phyloP scores from a whole-genome alignment of 2,888 invertebrate genomes.

The Ariolimax columbianus region DNA sequence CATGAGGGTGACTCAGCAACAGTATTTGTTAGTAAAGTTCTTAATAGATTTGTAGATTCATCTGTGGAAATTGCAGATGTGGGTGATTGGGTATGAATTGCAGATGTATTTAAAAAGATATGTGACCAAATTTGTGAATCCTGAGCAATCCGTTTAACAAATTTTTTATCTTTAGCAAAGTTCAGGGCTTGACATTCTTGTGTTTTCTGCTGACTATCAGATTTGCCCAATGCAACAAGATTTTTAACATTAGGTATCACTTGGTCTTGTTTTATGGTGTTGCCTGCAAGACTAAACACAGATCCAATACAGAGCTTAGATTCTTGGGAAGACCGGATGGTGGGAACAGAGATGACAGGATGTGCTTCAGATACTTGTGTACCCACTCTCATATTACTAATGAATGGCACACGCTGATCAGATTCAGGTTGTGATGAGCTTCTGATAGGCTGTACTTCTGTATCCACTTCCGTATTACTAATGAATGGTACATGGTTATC shows the following conservation, averaged over 20 bases:
- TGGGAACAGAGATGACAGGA: not conserved
- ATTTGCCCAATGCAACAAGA: not conserved
- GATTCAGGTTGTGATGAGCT: not conserved
- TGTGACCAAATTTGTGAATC: not conserved
- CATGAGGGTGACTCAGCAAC: too few relatives aligned
- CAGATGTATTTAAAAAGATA: not conserved
- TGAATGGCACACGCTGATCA: too few relatives aligned
- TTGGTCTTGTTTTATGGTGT: not conserved
- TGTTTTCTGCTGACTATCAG: not conserved
- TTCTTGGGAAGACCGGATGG: not conserved
- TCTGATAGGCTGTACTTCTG: too few relatives aligned
- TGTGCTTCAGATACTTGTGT: too few relatives aligned
- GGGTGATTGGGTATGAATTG: not conserved
- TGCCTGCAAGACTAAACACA: slow-evolving; percentile 10
- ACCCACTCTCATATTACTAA: too few relatives aligned
- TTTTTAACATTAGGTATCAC: not conserved
- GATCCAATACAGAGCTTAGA: slow-evolving; percentile 16
- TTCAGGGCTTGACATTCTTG: not conserved
- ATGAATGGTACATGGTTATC: too few relatives aligned
- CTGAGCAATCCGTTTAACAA: not conserved
- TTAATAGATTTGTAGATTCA: too few relatives aligned
- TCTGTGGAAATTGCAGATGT: not conserved
- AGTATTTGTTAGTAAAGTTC: too few relatives aligned
- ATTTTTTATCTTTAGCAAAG: not conserved
- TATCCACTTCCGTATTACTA: too few relatives aligned